Evolutionary conservation across 2,888 invertebrate genomes (phyloP).

Genomic region (Yponomeuta evonymella): DNA sequence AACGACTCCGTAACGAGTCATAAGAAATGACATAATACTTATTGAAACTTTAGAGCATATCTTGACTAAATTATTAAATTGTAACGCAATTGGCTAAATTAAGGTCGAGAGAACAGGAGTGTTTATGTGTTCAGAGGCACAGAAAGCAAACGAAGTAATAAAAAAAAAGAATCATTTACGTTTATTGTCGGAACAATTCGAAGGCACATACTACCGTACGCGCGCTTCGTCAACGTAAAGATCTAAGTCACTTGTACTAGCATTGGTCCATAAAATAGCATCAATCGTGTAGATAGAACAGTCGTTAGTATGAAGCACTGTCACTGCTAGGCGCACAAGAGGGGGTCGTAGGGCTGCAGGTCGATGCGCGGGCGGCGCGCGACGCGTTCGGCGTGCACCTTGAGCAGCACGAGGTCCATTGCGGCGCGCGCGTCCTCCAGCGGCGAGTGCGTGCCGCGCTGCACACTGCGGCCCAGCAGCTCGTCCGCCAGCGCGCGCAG

Average conservation of each 20-base stretch:
- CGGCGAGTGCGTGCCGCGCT: constrained; percentile 87
- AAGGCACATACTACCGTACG: constrained; percentile 70
- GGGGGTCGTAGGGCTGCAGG: constrained; percentile 63
- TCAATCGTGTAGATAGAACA: constrained; percentile 50
- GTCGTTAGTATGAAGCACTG: constrained; percentile 36
- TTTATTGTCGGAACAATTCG: constrained; percentile 74
- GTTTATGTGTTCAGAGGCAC: neutral
- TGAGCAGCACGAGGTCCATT: constrained; percentile 90
- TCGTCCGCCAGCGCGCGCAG: constrained; percentile 85
- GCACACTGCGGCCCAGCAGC: constrained; percentile 87
- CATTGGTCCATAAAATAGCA: constrained; percentile 28
- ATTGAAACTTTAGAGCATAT: too few relatives aligned
- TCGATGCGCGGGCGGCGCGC: constrained; percentile 38
- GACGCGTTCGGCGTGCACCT: constrained; percentile 69
- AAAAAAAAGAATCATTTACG: constrained; percentile 66
- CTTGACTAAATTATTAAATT: too few relatives aligned
- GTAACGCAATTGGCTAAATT: too few relatives aligned
- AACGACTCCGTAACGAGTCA: too few relatives aligned
- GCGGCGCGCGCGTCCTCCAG: constrained; percentile 94
- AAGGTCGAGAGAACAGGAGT: too few relatives aligned
- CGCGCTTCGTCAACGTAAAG: constrained; percentile 72
- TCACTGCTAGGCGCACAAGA: constrained; percentile 59
- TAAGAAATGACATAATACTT: too few relatives aligned
- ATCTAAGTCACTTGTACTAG: constrained; percentile 43
- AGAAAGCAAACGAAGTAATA: constrained; percentile 22